These are phyloP conservation scores for Lepidochitona cinerea DNA, from an alignment of 2,888 invertebrate species.

Conservation along the genomic window DNA sequence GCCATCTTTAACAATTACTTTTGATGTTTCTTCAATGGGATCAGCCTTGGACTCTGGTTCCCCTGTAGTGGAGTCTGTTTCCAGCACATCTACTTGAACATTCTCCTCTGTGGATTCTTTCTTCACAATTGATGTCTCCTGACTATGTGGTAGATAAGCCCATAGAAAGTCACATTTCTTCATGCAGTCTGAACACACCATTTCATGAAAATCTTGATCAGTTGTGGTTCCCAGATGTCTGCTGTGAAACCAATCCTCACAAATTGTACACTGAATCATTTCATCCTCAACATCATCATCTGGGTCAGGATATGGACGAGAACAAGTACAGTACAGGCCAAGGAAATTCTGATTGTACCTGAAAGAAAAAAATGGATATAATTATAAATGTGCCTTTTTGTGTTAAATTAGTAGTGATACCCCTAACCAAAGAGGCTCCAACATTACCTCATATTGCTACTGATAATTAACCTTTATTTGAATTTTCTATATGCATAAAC, in stretches of 20 bases:
- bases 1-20: too few species aligned
- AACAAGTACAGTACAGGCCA: conserved; percentile 92
- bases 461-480: too few species aligned
- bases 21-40: too few species aligned
- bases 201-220: conserved; percentile 53
- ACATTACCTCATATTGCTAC: too few species aligned
- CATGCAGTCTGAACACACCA: conserved; percentile 65
- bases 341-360: conserved; percentile 92
- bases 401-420: too few species aligned
- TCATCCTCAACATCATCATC: conserved; percentile 85
- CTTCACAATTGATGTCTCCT: neutral
- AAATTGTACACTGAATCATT: conserved; percentile 96
- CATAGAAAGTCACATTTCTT: conserved; percentile 58
- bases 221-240: conserved; percentile 65
- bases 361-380: neutral
- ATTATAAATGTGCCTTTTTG: too few species aligned
- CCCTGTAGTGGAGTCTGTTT: neutral
- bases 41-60: neutral
- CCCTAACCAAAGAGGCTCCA: too few species aligned
- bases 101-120: neutral
- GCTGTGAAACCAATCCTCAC: conserved; percentile 98
- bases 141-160: conserved; percentile 49
- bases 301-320: conserved; percentile 94
- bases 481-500: too few species aligned
- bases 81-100: neutral